Evolutionary conservation across 2,888 invertebrate genomes (phyloP), one percentile per base, ranked within the genome.

Genomic region (Chalcosyrphus nemorum): DNA sequence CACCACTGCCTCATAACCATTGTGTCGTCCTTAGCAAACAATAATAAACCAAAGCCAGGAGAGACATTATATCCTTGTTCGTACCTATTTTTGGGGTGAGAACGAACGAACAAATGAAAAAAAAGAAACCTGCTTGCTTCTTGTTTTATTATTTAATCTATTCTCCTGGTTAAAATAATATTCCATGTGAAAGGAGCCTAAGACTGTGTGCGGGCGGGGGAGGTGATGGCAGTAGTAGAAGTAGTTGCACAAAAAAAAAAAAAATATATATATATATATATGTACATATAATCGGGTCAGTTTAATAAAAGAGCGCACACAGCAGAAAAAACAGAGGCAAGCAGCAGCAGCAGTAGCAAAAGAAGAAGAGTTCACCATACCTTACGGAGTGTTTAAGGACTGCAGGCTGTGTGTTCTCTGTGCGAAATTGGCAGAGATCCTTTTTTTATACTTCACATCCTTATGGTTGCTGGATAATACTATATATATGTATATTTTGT

Each of bases 211-310:
- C 7, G 38, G 54, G 54, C 38, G 52, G 43, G 24, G 32, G 35
- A 32, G 47, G 32, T 17, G 54, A 45, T 47, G 52, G 43, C 24
- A 43, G 35, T 47, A 63, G 32, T 17, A 2, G n/a, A 35, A 45
- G 13, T 27, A 13, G 52, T 38, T 38, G 50, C 17, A 11, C 11
- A 24, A 35, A 9, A 27, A 24, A 5, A 45, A 38, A 63, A 45
- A 47, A 17, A 15, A 63, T 4, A 11, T 54, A 77, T 45, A 61
- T n/a, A n/a, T n/a, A n/a, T n/a, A n/a, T n/a, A n/a, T n/a, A n/a
- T n/a, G n/a, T n/a, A n/a, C n/a, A n/a, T 32, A 84, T 80, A 84
- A 84, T 84, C 84, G 84, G 84, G 84, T 84, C 84, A 84, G 84
- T 75, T 84, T 80, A 59, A 80, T 84, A 84, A 84, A 84, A 80